Base-by-base conservation (phyloP, 2,888 invertebrate genomes). In the Polymixis lichenea region DNA sequence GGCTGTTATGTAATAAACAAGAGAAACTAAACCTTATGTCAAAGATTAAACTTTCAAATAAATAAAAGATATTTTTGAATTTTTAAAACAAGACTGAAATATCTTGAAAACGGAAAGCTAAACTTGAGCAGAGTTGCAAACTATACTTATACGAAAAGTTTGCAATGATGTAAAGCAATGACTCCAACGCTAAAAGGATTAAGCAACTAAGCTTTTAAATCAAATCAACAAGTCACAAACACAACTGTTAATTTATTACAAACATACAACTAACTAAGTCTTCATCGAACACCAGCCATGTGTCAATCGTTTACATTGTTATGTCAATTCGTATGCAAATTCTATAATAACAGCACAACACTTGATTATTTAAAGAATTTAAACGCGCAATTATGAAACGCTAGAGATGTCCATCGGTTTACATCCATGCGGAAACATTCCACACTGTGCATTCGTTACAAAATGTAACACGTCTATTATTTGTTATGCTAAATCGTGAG, bases 401-500 rank as follows among this genome's bases (percentile, higher is more conserved):
- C 32, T 77, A 75, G 62, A 73, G 72, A 72, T 72, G 72, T 46
- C 55, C 55, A 25, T 73, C 25, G n/a, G 28, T 38, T 43, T 51
- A 68, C 38, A 53, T 53, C 43, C 53, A 71, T 78, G 75, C 87
- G 86, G 89, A 90, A 89, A 89, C 86, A 88, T 90, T 89, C 87
- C 85, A 81, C 65, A 9, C 70, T 75, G 53, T 70, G 89, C 86
- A 89, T 88, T 87, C 80, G 83, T 88, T 88, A 87, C 92, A 91
- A 92, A 93, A 94, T 93, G 93, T 92, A 80, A 89, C 89, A 86
- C 88, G 91, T 88, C 94, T 96, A 91, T 95, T 92, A 96, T 95
- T 95, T 95, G 95, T 88, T 95, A 95, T 96, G 95, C 94, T 92
- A 96, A 96, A 92, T 89, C 89, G 80, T 87, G 88, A 88, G 88